phyloP scores from a whole-genome alignment of 2,888 invertebrate species.

The Campoletis raptor region DNA sequence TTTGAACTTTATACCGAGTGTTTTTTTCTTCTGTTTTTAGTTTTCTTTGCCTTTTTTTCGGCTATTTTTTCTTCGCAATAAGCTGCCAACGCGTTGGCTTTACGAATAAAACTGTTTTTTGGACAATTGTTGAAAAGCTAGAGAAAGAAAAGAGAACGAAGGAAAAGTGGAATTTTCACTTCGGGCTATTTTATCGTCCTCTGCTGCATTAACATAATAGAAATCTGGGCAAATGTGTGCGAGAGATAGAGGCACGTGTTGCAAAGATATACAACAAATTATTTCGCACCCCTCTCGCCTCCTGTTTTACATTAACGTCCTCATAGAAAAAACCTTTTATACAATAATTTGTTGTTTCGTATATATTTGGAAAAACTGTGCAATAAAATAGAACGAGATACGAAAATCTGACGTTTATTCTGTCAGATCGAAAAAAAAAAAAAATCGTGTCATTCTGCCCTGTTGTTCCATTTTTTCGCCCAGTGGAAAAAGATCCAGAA shows the following conservation, averaged over 20 bases:
- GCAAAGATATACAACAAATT: slow-evolving; percentile 76
- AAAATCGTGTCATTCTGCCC: background rate
- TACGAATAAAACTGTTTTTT: slow-evolving; percentile 40
- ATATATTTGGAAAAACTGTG: background rate
- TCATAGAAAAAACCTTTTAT: slow-evolving; percentile 33
- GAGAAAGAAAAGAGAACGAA: background rate
- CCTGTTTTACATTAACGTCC: slow-evolving; percentile 63
- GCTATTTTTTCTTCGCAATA: background rate
- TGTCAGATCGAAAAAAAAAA: background rate
- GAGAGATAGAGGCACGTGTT: slow-evolving; percentile 17
- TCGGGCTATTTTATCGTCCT: slow-evolving; percentile 74
- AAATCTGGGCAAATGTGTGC: slow-evolving; percentile 51
- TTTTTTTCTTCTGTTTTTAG: background rate
- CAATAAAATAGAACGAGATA: background rate
- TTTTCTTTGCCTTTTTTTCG: background rate
- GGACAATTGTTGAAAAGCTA: slow-evolving; percentile 23
- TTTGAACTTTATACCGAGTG: slow-evolving; percentile 1
- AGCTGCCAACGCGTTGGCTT: slow-evolving; percentile 1
- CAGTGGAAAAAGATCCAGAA: slow-evolving; percentile 23
- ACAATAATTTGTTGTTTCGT: background rate
- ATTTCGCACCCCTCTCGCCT: slow-evolving; percentile 66
- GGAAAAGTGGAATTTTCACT: slow-evolving; percentile 9
- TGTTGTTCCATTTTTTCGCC: background rate
- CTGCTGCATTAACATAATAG: slow-evolving; percentile 80
- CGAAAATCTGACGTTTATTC: background rate